These are phyloP conservation scores for Simalia tracyae DNA, from an alignment of 2,797 vertebrate species.

Conservation along the genomic window DNA sequence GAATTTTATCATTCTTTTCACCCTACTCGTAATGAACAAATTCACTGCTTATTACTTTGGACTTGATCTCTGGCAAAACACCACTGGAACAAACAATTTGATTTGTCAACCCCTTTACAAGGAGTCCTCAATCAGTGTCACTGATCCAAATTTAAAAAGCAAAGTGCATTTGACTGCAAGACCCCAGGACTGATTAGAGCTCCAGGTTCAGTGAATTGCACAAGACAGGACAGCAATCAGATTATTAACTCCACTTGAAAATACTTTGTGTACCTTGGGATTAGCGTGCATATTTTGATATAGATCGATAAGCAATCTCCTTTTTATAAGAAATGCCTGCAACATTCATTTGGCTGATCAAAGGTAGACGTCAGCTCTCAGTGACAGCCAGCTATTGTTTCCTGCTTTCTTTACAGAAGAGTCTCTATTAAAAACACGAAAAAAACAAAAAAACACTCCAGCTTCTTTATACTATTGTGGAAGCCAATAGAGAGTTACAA, in stretches of 20 bases:
- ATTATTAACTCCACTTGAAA: slow-evolving; percentile 99
- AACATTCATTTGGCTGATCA: slow-evolving; percentile 99
- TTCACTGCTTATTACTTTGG: slow-evolving; percentile 99
- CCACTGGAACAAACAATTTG: slow-evolving; percentile 99
- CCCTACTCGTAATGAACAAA: slow-evolving; percentile 96
- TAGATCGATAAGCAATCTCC: slow-evolving; percentile 99
- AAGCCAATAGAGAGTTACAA: slow-evolving; percentile 91
- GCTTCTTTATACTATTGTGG: slow-evolving; percentile 83
- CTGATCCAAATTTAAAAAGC: slow-evolving; percentile 99
- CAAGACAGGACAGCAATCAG: slow-evolving; percentile 98
- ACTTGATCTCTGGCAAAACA: slow-evolving; percentile 99
- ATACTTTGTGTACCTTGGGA: slow-evolving; percentile 91
- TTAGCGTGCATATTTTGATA: slow-evolving; percentile 99
- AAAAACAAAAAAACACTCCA: slow-evolving; percentile 63
- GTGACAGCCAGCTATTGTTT: slow-evolving; percentile 98
- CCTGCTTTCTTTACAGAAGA: slow-evolving; percentile 82
- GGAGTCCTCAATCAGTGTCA: slow-evolving; percentile 99
- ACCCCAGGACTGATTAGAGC: slow-evolving; percentile 98
- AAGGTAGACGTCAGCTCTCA: slow-evolving; percentile 89
- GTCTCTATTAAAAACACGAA: slow-evolving; percentile 78
- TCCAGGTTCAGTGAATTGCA: slow-evolving; percentile 97
- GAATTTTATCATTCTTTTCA: slow-evolving; percentile 81
- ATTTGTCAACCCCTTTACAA: slow-evolving; percentile 99
- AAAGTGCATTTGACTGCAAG: slow-evolving; percentile 99
- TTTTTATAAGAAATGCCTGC: slow-evolving; percentile 99